Percentiles rank a stretch among this genome's conserved stretches.
phyloP scores from a whole-genome alignment of 2,888 invertebrate species.

The Bedellia somnulentella region DNA sequence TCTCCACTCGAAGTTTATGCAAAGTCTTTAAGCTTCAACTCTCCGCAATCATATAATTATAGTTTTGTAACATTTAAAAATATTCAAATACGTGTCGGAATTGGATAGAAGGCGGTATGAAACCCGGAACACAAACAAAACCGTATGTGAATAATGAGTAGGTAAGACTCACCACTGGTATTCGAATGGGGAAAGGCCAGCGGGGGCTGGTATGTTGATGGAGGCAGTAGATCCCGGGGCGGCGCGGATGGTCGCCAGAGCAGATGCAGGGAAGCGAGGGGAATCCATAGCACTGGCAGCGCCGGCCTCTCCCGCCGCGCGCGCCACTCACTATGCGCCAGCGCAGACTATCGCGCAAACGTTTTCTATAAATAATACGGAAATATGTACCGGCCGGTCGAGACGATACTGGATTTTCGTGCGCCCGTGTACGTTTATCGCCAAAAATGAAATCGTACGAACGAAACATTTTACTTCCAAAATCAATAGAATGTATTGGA shows the following conservation, averaged over 20 bases:
- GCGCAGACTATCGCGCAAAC: background rate
- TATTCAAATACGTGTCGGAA: no score
- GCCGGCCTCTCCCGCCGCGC: background rate
- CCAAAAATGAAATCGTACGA: no score
- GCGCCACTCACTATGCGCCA: background rate
- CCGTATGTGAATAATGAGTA: no score
- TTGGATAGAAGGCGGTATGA: background rate
- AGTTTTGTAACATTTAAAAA: no score
- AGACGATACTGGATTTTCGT: background rate
- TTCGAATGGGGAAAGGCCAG: slow-evolving; percentile 39
- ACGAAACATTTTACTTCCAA: no score
- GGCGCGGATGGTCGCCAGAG: slow-evolving; percentile 27
- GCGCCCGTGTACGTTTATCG: no score
- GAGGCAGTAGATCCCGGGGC: slow-evolving; percentile 31
- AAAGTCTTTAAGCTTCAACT: no score
- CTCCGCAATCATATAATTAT: background rate
- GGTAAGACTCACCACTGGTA: slow-evolving; percentile 45
- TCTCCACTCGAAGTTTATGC: no score
- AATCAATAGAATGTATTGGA: no score
- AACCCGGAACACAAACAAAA: no score
- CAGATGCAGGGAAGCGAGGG: slow-evolving; percentile 30
- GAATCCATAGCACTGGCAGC: slow-evolving; percentile 28
- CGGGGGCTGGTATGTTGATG: slow-evolving; percentile 26
- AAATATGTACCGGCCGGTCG: slow-evolving; percentile 2
- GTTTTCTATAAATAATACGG: slow-evolving; percentile 5